Conservation (phyloP, 2,113 vertebrate species). For the Canis aureus region DNA sequence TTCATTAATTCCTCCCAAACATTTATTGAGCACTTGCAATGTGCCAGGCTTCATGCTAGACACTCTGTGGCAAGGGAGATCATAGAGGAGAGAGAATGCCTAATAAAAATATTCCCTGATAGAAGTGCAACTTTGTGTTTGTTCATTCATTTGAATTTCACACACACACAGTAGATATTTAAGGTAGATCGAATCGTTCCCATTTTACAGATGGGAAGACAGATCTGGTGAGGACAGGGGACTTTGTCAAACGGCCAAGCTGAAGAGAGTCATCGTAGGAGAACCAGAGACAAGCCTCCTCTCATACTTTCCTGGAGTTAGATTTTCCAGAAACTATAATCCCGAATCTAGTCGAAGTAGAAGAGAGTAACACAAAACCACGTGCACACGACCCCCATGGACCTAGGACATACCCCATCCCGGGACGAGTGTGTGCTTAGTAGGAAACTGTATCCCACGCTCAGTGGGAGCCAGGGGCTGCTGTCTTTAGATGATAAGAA, state of each 20-base stretch:
- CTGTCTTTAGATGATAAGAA: neutral
- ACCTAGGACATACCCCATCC: slow-evolving; percentile 15
- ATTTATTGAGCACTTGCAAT: neutral
- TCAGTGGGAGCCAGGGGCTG: neutral
- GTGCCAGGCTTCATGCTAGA: neutral
- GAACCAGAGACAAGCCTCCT: neutral
- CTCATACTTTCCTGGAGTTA: neutral
- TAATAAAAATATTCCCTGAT: neutral
- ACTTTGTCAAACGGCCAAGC: neutral
- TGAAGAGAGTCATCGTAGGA: neutral
- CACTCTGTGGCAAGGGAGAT: neutral
- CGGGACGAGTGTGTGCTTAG: neutral
- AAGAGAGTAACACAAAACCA: neutral
- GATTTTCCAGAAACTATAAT: slow-evolving; percentile 16
- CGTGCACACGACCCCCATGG: neutral
- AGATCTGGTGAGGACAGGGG: neutral
- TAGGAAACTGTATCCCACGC: neutral
- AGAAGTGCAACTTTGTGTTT: neutral
- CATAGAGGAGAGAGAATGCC: neutral
- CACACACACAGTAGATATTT: neutral
- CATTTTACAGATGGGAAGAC: neutral
- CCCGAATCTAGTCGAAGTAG: neutral
- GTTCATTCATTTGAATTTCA: neutral
- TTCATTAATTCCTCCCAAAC: too few relatives aligned
- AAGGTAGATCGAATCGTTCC: neutral